These are phyloP conservation scores for Scatophagus argus DNA, from an alignment of 2,113 vertebrate species.

Conservation along the genomic window DNA sequence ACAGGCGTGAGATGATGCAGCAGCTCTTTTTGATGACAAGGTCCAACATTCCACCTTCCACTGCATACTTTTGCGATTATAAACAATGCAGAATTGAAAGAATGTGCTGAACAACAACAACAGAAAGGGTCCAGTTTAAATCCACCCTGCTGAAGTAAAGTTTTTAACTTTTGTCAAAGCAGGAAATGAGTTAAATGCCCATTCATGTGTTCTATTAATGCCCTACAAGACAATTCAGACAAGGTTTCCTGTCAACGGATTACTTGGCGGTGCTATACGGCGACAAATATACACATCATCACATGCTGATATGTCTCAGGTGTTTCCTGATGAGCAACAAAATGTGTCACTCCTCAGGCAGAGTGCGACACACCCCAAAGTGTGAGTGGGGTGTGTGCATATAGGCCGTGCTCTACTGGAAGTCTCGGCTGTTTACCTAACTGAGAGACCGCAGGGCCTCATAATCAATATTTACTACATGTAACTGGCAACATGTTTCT, in stretches of 20 bases:
- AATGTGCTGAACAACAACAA: not conserved
- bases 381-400: not conserved
- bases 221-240: not conserved
- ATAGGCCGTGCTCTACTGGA: too few relatives aligned
- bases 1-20: conserved; percentile 38
- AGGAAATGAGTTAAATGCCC: not conserved
- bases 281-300: not conserved
- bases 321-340: not conserved
- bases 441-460: not conserved
- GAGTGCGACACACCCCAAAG: not conserved
- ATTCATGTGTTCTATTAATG: not conserved
- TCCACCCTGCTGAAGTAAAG: not conserved
- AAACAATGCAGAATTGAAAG: not conserved
- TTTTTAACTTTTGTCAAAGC: not conserved
- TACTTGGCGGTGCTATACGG: not conserved
- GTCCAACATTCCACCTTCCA: conserved; percentile 5
- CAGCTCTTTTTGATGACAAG: not conserved
- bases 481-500: not conserved
- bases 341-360: not conserved
- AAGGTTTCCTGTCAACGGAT: not conserved
- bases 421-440: not conserved
- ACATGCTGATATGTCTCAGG: not conserved
- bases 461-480: not conserved
- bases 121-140: not conserved
- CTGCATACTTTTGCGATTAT: not conserved